Evolutionary conservation across 2,888 invertebrate genomes (phyloP).

Genomic region (Noctua comes): DNA sequence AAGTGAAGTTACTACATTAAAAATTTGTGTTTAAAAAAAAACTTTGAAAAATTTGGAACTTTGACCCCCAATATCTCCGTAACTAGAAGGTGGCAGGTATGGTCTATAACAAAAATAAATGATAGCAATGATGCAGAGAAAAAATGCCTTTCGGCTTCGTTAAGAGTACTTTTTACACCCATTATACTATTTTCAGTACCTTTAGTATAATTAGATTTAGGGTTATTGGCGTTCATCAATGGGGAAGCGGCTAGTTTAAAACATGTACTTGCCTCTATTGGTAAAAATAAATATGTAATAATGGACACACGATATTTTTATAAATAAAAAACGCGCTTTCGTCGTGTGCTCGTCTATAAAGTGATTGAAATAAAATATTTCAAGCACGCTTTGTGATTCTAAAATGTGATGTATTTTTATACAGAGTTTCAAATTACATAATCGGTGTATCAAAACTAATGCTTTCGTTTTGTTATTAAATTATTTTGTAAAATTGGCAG

Average conservation of each 20-base stretch:
- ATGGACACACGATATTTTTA: conserved; percentile 52
- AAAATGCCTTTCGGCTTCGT: no score
- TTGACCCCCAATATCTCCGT: no score
- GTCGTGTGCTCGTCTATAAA: conserved; percentile 40
- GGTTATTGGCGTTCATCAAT: conserved; percentile 42
- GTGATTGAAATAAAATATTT: conserved; percentile 52
- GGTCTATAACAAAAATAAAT: no score
- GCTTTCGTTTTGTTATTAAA: conserved; percentile 58
- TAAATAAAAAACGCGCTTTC: conserved; percentile 41
- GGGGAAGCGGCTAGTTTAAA: conserved; percentile 47
- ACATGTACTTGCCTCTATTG: conserved; percentile 47
- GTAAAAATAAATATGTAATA: conserved; percentile 22
- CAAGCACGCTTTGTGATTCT: conserved; percentile 64
- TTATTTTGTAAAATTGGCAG: conserved; percentile 58
- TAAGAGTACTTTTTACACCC: no score
- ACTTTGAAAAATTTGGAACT: no score
- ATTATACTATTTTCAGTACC: conserved; percentile 42
- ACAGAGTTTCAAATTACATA: conserved; percentile 66
- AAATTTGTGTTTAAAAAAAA: no score
- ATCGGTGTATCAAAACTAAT: conserved; percentile 57
- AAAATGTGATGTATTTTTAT: conserved; percentile 77
- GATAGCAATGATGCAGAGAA: no score
- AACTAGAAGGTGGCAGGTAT: no score
- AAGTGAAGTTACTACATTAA: no score
- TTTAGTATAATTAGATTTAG: conserved; percentile 49